phyloP scores from a whole-genome alignment of 2,113 vertebrate genomes.

The Ranitomeya imitator region DNA sequence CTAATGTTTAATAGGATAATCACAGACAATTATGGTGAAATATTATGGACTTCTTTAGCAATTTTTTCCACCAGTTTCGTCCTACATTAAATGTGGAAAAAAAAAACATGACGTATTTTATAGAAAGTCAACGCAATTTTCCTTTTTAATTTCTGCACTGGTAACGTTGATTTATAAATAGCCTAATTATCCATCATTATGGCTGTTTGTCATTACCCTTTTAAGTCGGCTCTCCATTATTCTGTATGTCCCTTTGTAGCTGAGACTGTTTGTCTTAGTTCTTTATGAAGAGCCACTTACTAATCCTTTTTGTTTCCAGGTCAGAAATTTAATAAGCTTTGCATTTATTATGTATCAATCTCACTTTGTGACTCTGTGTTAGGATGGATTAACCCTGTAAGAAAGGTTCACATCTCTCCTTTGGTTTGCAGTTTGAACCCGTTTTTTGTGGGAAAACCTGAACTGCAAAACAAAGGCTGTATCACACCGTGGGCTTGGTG shows the following conservation, averaged over 20 bases:
- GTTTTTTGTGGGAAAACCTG: neutral
- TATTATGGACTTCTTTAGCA: neutral
- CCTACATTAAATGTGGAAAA: neutral
- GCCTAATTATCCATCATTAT: constrained; percentile 36
- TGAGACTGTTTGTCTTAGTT: constrained; percentile 10
- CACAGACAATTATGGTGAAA: constrained; percentile 5
- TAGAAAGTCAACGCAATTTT: constrained; percentile 28
- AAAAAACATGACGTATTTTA: constrained; percentile 6
- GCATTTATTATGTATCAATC: neutral
- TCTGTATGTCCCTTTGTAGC: constrained; percentile 12
- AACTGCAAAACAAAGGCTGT: neutral
- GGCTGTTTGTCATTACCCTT: constrained; percentile 21
- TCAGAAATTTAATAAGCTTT: constrained; percentile 28
- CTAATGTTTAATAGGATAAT: neutral
- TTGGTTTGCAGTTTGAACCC: neutral
- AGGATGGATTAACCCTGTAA: neutral
- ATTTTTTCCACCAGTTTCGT: neutral
- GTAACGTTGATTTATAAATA: constrained; percentile 25
- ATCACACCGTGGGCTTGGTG: neutral
- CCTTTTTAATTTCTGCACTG: constrained; percentile 22
- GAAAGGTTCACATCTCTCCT: neutral
- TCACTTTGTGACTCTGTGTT: neutral
- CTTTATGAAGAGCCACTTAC: neutral
- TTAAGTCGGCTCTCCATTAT: constrained; percentile 28
- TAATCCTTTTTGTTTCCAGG: constrained; percentile 44